Conservation (phyloP, 2,888 invertebrate species). For the Heliothis peltigera region DNA sequence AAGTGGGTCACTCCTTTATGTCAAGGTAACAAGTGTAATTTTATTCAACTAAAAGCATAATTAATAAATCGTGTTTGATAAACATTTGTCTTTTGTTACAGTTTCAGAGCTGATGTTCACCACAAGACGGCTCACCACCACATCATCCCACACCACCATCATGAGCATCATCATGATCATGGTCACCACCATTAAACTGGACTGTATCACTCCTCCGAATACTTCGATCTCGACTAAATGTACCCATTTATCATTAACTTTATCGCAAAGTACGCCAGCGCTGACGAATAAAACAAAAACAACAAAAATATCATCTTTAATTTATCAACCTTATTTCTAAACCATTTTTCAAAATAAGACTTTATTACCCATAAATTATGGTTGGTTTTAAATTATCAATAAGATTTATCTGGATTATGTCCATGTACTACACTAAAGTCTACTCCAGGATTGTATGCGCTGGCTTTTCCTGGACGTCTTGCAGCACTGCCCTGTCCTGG, state of each 20-base stretch:
- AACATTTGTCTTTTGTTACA: constrained; percentile 55
- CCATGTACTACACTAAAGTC: constrained; percentile 75
- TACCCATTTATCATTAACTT: constrained; percentile 54
- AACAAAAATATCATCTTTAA: constrained; percentile 48
- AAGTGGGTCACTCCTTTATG: no score
- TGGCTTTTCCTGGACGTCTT: constrained; percentile 51
- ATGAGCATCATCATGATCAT: constrained; percentile 62
- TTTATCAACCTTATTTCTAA: constrained; percentile 20
- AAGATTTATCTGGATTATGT: constrained; percentile 30
- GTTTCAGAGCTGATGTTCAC: constrained; percentile 79
- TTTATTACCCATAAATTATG: background rate
- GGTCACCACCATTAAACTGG: constrained; percentile 69
- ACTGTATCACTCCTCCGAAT: constrained; percentile 58
- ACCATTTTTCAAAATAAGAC: background rate
- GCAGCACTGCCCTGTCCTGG: constrained; percentile 28
- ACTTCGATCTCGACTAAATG: constrained; percentile 67
- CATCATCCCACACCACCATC: constrained; percentile 65
- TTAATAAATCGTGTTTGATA: no score
- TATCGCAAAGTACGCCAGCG: constrained; percentile 68
- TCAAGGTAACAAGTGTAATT: no score
- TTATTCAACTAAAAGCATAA: no score
- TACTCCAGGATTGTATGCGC: constrained; percentile 65
- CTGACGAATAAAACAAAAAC: constrained; percentile 68
- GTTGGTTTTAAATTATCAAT: constrained; percentile 18
- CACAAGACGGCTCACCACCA: constrained; percentile 77